phyloP scores from a whole-genome alignment of 2,113 vertebrate genomes.

The Oenanthe melanoleuca region DNA sequence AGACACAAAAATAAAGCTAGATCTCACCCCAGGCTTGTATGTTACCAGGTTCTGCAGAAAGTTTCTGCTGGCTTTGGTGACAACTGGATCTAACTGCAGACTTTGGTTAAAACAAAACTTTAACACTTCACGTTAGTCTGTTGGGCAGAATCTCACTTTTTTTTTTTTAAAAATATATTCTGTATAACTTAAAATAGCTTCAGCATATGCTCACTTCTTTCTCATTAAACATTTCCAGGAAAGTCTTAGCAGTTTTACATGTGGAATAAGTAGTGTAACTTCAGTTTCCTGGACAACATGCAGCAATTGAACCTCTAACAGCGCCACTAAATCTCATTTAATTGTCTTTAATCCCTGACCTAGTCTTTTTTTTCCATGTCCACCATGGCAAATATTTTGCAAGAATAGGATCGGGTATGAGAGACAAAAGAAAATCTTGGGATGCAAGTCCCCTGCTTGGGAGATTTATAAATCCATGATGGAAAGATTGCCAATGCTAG shows the following conservation, averaged over 20 bases:
- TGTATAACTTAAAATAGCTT: conserved; percentile 18
- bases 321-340: neutral
- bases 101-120: neutral
- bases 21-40: neutral
- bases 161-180: neutral
- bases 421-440: neutral
- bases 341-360: neutral
- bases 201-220: conserved; percentile 28
- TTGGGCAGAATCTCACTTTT: neutral
- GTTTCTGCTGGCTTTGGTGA: neutral
- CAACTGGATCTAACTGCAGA: neutral
- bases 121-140: neutral
- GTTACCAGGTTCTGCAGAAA: neutral
- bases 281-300: conserved; percentile 25
- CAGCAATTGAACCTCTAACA: neutral
- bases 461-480: neutral
- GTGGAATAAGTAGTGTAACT: conserved; percentile 10
- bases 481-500: neutral
- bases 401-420: neutral
- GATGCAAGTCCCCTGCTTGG: neutral
- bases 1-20: neutral
- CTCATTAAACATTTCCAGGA: neutral
- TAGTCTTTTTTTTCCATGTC: neutral
- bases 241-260: neutral
- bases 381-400: neutral